phyloP scores from a whole-genome alignment of 1,140 invertebrate species.

The Oryzaephilus surinamensis region DNA sequence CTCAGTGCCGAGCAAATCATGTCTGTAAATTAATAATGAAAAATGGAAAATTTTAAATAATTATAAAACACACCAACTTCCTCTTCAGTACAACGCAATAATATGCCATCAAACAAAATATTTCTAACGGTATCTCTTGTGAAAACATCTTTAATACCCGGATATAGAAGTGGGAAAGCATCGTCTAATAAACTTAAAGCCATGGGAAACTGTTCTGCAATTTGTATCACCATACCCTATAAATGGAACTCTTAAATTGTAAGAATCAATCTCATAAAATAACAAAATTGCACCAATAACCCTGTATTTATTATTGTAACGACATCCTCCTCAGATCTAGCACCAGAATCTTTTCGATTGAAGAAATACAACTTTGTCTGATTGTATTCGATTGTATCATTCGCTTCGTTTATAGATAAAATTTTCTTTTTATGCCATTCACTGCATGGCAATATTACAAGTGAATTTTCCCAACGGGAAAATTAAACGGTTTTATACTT shows the following conservation, averaged over 20 bases:
- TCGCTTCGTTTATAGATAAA: constrained; percentile 11
- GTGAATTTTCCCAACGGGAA: neutral
- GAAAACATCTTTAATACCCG: constrained; percentile 40
- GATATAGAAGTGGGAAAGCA: constrained; percentile 39
- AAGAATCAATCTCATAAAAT: neutral
- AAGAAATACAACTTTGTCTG: constrained; percentile 18
- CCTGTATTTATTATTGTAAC: constrained; percentile 20
- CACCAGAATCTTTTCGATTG: constrained; percentile 15
- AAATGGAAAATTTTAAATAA: neutral
- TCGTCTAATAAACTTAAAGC: constrained; percentile 34
- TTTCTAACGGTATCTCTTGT: constrained; percentile 40
- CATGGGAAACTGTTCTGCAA: constrained; percentile 34
- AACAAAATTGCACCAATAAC: constrained; percentile 12
- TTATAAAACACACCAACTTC: constrained; percentile 34
- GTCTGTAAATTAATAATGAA: constrained; percentile 6
- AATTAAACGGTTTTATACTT: neutral
- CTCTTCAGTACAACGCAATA: constrained; percentile 41
- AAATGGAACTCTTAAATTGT: constrained; percentile 13
- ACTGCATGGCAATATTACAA: constrained; percentile 7
- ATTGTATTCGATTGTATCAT: constrained; percentile 18
- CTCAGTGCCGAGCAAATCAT: constrained; percentile 39
- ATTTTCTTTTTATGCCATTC: constrained; percentile 14
- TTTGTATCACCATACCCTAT: constrained; percentile 37
- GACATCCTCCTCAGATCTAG: constrained; percentile 11
- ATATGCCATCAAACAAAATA: constrained; percentile 47